phyloP scores from a whole-genome alignment of 2,113 vertebrate species.

The Danionella cerebrum region DNA sequence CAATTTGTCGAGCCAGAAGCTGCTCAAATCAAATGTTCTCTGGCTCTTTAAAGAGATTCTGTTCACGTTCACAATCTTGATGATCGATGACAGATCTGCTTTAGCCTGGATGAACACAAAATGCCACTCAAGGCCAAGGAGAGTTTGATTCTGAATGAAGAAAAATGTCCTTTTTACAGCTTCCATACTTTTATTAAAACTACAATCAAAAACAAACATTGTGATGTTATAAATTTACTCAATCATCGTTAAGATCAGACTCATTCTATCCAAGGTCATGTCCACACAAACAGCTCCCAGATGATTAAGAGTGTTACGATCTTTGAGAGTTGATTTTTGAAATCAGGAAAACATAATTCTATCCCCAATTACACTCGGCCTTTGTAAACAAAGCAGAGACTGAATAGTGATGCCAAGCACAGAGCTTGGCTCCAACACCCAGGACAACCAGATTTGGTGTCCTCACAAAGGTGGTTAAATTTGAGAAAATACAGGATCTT shows the following conservation, averaged over 20 bases:
- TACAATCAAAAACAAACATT: neutral
- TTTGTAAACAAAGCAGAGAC: no score
- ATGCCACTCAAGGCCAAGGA: neutral
- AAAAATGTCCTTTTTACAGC: neutral
- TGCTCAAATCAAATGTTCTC: constrained; percentile 5
- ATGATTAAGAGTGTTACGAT: no score
- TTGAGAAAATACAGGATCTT: no score
- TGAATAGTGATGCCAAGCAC: no score
- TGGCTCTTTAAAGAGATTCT: constrained; percentile 21
- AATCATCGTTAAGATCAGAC: neutral
- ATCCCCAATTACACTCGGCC: no score
- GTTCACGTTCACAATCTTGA: constrained; percentile 19
- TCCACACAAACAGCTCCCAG: no score
- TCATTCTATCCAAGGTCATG: no score
- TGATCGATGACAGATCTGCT: constrained; percentile 21
- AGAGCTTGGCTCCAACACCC: no score
- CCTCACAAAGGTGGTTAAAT: no score
- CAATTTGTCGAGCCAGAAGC: constrained; percentile 19
- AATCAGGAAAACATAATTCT: no score
- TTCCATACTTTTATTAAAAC: neutral
- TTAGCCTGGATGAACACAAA: neutral
- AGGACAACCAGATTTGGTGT: no score
- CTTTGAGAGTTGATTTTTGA: no score
- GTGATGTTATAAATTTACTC: neutral
- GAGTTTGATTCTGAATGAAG: neutral